Conservation (phyloP, 2,113 vertebrate genomes). For the Carollia perspicillata region DNA sequence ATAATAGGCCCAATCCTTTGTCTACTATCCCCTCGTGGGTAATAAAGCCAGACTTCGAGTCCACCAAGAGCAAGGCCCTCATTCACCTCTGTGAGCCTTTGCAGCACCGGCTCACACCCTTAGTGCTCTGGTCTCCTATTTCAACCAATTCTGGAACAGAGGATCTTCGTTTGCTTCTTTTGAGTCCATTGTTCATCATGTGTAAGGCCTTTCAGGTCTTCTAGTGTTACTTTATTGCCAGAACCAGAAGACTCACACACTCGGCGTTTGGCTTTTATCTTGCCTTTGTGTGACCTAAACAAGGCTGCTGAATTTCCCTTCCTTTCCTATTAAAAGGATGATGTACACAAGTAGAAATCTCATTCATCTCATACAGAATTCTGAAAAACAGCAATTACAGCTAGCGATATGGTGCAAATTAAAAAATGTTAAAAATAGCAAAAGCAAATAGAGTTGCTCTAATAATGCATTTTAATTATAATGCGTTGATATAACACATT, state of each 20-base stretch:
- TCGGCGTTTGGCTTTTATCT: background rate
- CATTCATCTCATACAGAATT: constrained; percentile 46
- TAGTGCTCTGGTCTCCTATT: background rate
- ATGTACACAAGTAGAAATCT: constrained; percentile 31
- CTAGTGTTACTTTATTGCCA: background rate
- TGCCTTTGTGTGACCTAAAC: background rate
- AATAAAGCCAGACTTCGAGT: background rate
- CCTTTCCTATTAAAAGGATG: constrained; percentile 23
- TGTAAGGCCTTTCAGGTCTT: background rate
- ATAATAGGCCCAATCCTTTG: background rate
- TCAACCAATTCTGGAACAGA: background rate
- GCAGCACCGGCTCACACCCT: background rate
- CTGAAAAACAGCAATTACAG: constrained; percentile 64
- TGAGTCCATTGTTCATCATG: background rate
- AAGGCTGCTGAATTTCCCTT: background rate
- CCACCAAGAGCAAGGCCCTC: background rate
- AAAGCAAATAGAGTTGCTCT: constrained; percentile 59
- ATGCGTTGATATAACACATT: constrained; percentile 44
- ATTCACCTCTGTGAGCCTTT: background rate
- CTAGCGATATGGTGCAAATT: constrained; percentile 57
- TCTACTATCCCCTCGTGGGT: background rate
- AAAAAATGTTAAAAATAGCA: constrained; percentile 64
- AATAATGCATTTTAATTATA: constrained; percentile 69
- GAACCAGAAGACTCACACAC: background rate
- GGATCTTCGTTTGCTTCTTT: background rate